Base-by-base conservation (phyloP, 2,113 vertebrate species). In the Sclerurus mexicanus region DNA sequence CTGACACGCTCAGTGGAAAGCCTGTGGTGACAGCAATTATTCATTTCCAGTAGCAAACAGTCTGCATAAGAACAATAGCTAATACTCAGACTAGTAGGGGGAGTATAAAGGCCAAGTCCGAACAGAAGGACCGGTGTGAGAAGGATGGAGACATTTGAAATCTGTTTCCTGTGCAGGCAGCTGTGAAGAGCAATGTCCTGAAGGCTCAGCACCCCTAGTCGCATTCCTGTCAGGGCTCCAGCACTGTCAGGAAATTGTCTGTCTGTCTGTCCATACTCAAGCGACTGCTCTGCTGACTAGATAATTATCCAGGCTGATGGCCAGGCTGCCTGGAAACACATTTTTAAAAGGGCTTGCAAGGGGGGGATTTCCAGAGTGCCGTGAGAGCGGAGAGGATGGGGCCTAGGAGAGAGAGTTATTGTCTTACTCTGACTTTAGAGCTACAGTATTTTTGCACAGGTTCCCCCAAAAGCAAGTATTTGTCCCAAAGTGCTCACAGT, bases 101-200 rank as follows among this genome's bases (percentile, higher is more conserved):
- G 75, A 25, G 60, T 39, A 5, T 59, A 60, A 91, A 84, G 52
- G 79, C 47, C 44, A 28, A 86, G 55, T 52, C 7, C 11, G 28
- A 76, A 35, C 72, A 90, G 87, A 68, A 9, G 1, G 27, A 59
- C 20, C 7, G 9, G 42, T 73, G 75, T 83, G 85, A 90, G 94
- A 47, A 90, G 21, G 91, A 79, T 35, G 28, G 50, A 87, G 79
- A 77, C 2, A 1, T 84, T 84, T 68, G 85, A 91, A 88, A 85
- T 79, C 67, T 85, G 63, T 88, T 94, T 96, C 88, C 95, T 92
- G 59, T 50, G 31, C 73, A 87, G 76, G 85, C 88, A 92, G 79
- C 90, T 90, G 90, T 75, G 79, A 90, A 63, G 79, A 90, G 56
- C 88, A 63, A 24, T 0, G 23, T 92, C 73, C 72, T 89, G 76